These are phyloP conservation scores for Montifringilla adamsi DNA, from an alignment of 2,113 vertebrate genomes.

Conservation along the genomic window DNA sequence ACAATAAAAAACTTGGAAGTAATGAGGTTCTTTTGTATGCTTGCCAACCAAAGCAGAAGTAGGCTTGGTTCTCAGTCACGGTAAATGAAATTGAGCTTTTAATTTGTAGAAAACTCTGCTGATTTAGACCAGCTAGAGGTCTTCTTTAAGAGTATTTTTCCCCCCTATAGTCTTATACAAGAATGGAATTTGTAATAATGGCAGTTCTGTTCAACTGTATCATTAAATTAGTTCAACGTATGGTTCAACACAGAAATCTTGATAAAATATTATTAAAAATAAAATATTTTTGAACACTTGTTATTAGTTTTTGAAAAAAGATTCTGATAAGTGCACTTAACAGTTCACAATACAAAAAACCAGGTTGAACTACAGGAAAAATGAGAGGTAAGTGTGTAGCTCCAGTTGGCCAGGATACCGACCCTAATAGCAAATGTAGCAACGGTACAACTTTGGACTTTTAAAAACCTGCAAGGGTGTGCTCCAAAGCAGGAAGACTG, in stretches of 20 bases:
- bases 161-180: background rate
- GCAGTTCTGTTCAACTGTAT: background rate
- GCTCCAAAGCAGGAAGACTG: background rate
- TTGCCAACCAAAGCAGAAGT: background rate
- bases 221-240: background rate
- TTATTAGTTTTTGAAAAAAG: background rate
- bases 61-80: background rate
- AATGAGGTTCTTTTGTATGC: background rate
- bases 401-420: background rate
- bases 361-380: background rate
- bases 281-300: background rate
- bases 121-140: background rate
- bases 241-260: background rate
- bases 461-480: background rate
- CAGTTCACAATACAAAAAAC: background rate
- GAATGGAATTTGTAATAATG: background rate
- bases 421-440: background rate
- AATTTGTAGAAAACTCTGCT: background rate
- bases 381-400: background rate
- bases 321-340: background rate
- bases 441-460: background rate
- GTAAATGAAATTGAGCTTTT: background rate
- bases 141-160: background rate
- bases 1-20: slow-evolving; percentile 16
- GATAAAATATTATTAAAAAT: no score